These are phyloP conservation scores for Lepidonotus clava DNA, from an alignment of 2,888 invertebrate species.

Conservation along the genomic window DNA sequence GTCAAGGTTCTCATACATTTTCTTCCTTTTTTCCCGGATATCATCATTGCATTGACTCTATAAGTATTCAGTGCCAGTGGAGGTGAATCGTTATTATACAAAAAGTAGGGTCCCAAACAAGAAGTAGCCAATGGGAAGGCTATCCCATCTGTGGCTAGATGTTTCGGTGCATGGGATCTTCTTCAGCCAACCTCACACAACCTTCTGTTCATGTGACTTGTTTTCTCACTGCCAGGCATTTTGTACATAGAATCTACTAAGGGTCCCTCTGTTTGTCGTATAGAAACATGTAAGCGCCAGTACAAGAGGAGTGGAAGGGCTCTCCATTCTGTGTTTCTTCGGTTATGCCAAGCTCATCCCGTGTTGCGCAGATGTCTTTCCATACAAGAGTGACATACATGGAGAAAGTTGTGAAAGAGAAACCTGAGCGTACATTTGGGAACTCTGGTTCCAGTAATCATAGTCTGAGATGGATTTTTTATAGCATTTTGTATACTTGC, in stretches of 20 bases:
- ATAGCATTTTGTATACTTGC: conserved; percentile 14
- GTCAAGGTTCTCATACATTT: too few relatives aligned
- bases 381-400: neutral
- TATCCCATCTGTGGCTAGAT: too few relatives aligned
- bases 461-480: conserved; percentile 17
- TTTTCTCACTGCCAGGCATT: conserved; percentile 23
- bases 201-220: too few relatives aligned
- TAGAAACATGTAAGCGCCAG: neutral
- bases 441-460: neutral
- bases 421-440: neutral
- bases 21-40: too few relatives aligned
- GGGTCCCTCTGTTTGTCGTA: too few relatives aligned
- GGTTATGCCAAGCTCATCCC: neutral
- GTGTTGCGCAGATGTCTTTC: neutral
- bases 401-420: neutral
- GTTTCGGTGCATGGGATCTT: too few relatives aligned
- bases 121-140: too few relatives aligned
- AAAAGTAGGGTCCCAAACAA: too few relatives aligned
- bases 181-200: too few relatives aligned
- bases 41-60: too few relatives aligned
- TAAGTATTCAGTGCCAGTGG: too few relatives aligned
- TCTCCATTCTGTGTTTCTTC: neutral
- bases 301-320: neutral
- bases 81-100: too few relatives aligned
- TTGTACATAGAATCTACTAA: conserved; percentile 13